phyloP scores from a whole-genome alignment of 2,113 vertebrate genomes.

The Myrmecophaga tridactyla region DNA sequence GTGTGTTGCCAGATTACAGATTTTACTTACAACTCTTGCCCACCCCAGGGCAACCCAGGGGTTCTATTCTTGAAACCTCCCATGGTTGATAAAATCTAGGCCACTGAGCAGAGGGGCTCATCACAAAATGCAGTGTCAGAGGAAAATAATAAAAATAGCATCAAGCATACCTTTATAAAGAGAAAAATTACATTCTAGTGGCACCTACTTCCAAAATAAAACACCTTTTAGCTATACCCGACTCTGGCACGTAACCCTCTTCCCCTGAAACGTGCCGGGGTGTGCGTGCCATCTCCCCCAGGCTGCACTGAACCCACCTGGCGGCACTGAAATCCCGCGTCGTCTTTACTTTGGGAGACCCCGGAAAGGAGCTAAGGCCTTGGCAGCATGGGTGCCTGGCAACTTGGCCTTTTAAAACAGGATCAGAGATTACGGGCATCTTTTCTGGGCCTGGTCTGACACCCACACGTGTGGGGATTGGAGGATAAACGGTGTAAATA shows the following conservation, averaged over 20 bases:
- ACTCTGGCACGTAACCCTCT: not conserved
- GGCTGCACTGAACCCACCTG: too few relatives aligned
- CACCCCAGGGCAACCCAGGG: too few relatives aligned
- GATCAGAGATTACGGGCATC: not conserved
- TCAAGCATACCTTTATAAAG: not conserved
- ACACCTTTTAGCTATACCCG: not conserved
- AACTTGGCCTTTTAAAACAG: not conserved
- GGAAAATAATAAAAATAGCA: not conserved
- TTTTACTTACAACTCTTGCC: not conserved
- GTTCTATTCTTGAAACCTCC: not conserved
- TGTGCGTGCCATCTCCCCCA: too few relatives aligned
- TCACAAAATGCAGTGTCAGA: not conserved
- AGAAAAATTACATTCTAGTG: not conserved
- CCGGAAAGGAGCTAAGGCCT: not conserved
- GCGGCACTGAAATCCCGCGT: not conserved
- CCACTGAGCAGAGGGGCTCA: not conserved
- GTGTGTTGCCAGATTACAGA: not conserved
- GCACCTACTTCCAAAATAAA: not conserved
- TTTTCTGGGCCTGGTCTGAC: too few relatives aligned
- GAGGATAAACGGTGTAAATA: not conserved
- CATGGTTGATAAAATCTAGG: not conserved
- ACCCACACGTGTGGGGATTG: rapidly evolving
- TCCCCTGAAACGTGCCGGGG: too few relatives aligned
- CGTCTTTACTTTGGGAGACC: not conserved
- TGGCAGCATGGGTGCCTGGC: not conserved